Conservation (phyloP, 2,797 vertebrate genomes). For the Otus scops region DNA sequence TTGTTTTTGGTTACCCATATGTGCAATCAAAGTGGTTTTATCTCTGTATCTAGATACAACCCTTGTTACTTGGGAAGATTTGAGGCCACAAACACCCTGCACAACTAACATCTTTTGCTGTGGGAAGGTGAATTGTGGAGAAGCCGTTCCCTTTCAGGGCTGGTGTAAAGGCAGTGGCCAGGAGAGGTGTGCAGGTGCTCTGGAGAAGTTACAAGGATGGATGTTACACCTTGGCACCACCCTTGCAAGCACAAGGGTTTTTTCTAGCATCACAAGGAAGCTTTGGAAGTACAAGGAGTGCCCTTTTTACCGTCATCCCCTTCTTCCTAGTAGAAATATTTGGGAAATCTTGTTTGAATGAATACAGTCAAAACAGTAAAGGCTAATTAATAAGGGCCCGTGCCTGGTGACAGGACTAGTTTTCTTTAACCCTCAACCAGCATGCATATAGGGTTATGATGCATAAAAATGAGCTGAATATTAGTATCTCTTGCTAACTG, state of each 20-base stretch:
- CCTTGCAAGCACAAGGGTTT: background rate
- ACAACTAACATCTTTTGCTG: background rate
- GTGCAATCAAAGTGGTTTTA: background rate
- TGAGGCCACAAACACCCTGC: background rate
- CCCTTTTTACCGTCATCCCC: background rate
- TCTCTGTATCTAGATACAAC: background rate
- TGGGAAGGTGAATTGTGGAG: background rate
- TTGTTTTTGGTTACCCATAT: background rate
- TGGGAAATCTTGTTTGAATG: background rate
- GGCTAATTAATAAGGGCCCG: background rate
- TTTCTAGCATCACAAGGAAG: background rate
- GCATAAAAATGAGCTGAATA: background rate
- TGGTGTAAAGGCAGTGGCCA: background rate
- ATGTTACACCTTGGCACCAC: fast-evolving
- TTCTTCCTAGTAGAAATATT: background rate
- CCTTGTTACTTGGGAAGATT: background rate
- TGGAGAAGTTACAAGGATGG: background rate
- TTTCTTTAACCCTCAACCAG: background rate
- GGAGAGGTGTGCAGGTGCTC: background rate
- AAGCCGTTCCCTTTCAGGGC: background rate
- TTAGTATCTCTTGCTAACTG: background rate
- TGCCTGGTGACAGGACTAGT: background rate
- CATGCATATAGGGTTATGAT: fast-evolving
- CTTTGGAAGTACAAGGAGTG: background rate
- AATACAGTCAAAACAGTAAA: background rate